Evolutionary conservation across 2,113 vertebrate genomes (phyloP), one percentile per base, ranked within the genome.

Genomic region (Orthonyx spaldingii): DNA sequence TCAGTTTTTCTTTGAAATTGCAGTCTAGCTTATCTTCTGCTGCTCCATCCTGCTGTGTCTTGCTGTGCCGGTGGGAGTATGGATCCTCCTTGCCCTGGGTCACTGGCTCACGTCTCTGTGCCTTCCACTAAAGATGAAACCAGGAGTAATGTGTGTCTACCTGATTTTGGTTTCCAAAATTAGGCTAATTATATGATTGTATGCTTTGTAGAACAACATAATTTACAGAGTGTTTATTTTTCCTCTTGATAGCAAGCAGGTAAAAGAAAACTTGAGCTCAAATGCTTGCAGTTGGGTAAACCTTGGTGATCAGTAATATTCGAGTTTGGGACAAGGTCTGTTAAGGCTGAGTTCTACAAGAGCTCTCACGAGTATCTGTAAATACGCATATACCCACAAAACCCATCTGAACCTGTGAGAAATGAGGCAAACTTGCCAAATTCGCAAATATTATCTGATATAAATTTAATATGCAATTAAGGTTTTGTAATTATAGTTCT

Each of bases 31-130:
- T 63, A 10, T 56, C 50, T 57, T 64, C 22, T 66, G 13, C 26
- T 28, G 5, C 12, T 49, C 55, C 4, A 2, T 17, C 32, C 57
- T 69, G 28, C 68, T 57, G 0, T 16, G 24, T 42, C 63, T 61
- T 32, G n/a, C 32, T 50, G 10, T 84, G 59, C 66, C 57, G 71
- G 19, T 88, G 39, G 27, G 56, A 78, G 13, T 10, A 32, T 1
- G 7, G 32, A 19, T 81, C 6, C 35, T 28, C 9, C 33, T 77
- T 47, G 49, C 35, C 35, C 26, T 41, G 20, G 33, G 18, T n/a
- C 0, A 0, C 2, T 37, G 52, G 44, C 13, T 72, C 5, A 3
- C 1, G 0, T 81, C 49, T 42, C 76, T 57, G 19, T 42, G 60
- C 22, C 18, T 92, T n/a, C 53, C 32, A 15, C 42, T 74, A 30